Evolutionary conservation across 2,888 invertebrate species (phyloP).

Genomic region (Calliopum simillimum): DNA sequence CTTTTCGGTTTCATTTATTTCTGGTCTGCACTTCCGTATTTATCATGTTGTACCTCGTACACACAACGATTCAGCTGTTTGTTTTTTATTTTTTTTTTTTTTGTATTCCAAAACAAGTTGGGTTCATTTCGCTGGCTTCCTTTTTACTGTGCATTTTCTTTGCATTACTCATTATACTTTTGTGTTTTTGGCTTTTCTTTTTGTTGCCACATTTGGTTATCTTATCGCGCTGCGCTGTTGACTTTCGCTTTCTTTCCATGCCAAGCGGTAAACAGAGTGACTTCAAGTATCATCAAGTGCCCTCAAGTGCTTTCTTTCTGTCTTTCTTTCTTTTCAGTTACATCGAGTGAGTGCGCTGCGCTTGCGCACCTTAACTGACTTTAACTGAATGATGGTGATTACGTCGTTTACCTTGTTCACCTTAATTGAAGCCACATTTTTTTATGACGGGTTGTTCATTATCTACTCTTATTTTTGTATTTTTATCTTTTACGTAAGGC

Average conservation of each 20-base stretch:
- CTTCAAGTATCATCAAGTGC: neutral
- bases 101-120: no score
- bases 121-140: no score
- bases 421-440: constrained; percentile 10
- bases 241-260: constrained; percentile 14
- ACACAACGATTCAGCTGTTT: neutral
- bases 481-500: no score
- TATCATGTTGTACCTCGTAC: neutral
- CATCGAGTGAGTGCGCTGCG: neutral
- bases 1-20: no score
- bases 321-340: neutral
- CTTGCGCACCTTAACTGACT: neutral
- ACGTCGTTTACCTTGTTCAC: constrained; percentile 19
- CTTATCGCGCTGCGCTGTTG: neutral
- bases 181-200: neutral
- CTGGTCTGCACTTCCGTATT: constrained; percentile 19
- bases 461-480: no score
- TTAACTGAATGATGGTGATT: neutral
- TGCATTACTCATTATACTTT: neutral
- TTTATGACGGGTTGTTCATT: neutral
- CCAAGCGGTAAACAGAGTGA: neutral
- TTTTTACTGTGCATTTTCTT: no score
- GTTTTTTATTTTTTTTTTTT: neutral
- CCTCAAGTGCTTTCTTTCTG: neutral
- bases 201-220: neutral